Percentiles rank a stretch among this genome's conserved stretches.
phyloP scores from a whole-genome alignment of 2,888 invertebrate species.

The Euplagia quadripunctaria region DNA sequence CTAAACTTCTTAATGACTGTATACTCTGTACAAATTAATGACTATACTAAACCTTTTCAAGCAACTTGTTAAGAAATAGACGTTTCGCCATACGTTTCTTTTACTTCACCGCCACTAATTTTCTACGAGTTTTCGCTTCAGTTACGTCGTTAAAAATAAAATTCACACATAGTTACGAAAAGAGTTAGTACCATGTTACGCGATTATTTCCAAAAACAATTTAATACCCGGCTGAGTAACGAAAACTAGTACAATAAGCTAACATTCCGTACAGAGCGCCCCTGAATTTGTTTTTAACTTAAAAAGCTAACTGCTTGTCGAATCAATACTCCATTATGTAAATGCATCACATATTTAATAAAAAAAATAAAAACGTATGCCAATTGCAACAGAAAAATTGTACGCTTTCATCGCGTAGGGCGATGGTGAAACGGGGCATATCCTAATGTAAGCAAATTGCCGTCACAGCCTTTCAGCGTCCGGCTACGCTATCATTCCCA shows the following conservation, averaged over 20 bases:
- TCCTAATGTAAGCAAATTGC: constrained; percentile 87
- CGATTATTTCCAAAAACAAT: constrained; percentile 78
- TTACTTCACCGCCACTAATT: constrained; percentile 47
- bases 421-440: constrained; percentile 73
- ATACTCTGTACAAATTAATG: constrained; percentile 49
- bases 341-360: constrained; percentile 56
- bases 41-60: constrained; percentile 36
- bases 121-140: constrained; percentile 41
- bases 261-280: constrained; percentile 68
- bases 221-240: constrained; percentile 69
- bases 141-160: constrained; percentile 52
- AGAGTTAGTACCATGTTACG: constrained; percentile 61
- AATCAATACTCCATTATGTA: constrained; percentile 67
- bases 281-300: constrained; percentile 71
- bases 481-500: constrained; percentile 85
- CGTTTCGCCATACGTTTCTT: constrained; percentile 40
- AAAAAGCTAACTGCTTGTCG: constrained; percentile 68
- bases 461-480: constrained; percentile 84
- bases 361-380: constrained; percentile 46
- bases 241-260: constrained; percentile 66
- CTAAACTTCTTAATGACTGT: constrained; percentile 31
- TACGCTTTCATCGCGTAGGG: constrained; percentile 60
- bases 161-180: constrained; percentile 64
- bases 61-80: constrained; percentile 51
- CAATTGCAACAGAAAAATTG: constrained; percentile 63